Evolutionary conservation across 1,140 invertebrate species (phyloP), one percentile per base, ranked within the genome.

Genomic region (Mizuhopecten yessoensis): DNA sequence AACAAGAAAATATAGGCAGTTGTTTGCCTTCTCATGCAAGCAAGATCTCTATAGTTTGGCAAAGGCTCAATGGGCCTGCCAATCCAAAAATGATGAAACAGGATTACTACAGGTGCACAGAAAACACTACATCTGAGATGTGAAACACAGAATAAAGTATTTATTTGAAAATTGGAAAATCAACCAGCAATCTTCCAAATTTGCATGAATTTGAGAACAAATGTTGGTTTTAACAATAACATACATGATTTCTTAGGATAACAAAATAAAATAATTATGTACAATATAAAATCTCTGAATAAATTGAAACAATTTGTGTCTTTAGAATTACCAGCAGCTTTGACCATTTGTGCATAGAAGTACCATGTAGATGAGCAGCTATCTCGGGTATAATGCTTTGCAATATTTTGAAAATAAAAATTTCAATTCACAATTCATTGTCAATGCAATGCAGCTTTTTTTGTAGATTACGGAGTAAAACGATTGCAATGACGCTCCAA

Each of bases 141-240:
- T 29, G 5, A 29, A 75, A 75, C 1, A 75, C 57, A 75, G 57
- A 75, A 75, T 75, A 75, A 75, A 75, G 57, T 75, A 10, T 49
- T 75, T 75, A 75, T 75, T 75, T 9, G 57, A 75, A 75, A 49
- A 75, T 45, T 29, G 57, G 57, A 75, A 75, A 75, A 75, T 75
- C 57, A 75, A 75, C 57, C 57, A 75, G 57, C n/a, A 29, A 75
- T 75, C n/a, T 75, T 75, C 57, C 57, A 45, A 10, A 45, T 45
- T 45, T 45, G 57, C 5, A 75, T 75, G 57, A n/a, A 75, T 75
- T 75, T 75, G 57, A 75, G 23, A 29, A 75, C 57, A 75, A 75
- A 75, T 29, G 29, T 75, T 75, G 57, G 57, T 75, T 75, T n/a
- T 75, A 75, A 75, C 57, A 75, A 75, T 29, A 75, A 29, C 57